Evolutionary conservation across 2,888 invertebrate species (phyloP).

Genomic region (Drosophila prostipennis): DNA sequence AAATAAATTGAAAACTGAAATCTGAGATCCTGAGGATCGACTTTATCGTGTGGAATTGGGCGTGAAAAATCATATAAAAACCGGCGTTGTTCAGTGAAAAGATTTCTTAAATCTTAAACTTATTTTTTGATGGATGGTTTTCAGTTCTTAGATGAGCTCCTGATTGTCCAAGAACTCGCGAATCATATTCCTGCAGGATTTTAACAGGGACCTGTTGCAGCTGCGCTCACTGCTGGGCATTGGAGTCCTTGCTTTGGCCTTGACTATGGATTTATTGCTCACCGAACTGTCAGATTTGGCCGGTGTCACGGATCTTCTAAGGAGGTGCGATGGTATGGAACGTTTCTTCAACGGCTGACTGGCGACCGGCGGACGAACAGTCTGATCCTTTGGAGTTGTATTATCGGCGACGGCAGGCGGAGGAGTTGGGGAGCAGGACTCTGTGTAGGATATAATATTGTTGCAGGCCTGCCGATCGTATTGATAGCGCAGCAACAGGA

Average conservation of each 20-base stretch:
- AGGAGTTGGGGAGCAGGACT: constrained; percentile 17
- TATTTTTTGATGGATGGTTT: background rate
- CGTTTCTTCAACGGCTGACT: constrained; percentile 66
- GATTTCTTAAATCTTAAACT: constrained; percentile 25
- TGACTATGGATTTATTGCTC: constrained; percentile 27
- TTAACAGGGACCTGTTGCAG: constrained; percentile 61
- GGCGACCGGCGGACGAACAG: constrained; percentile 15
- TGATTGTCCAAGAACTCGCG: constrained; percentile 69
- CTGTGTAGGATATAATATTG: constrained; percentile 14
- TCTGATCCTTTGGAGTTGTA: constrained; percentile 62
- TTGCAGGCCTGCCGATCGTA: constrained; percentile 35
- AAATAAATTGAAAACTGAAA: constrained; percentile 71
- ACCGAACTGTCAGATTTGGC: constrained; percentile 27
- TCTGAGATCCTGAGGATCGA: constrained; percentile 10
- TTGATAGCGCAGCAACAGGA: constrained; percentile 67
- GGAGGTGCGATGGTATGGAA: constrained; percentile 55
- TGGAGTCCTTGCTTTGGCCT: constrained; percentile 48
- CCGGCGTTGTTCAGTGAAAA: background rate
- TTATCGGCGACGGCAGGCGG: constrained; percentile 41
- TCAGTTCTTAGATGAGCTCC: constrained; percentile 49
- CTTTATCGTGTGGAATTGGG: background rate
- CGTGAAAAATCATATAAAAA: background rate
- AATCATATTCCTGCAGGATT: constrained; percentile 71
- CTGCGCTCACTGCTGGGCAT: constrained; percentile 2
- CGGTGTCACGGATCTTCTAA: constrained; percentile 54